These are phyloP conservation scores for Eristalis intricaria DNA, from an alignment of 2,888 invertebrate genomes.

Conservation along the genomic window DNA sequence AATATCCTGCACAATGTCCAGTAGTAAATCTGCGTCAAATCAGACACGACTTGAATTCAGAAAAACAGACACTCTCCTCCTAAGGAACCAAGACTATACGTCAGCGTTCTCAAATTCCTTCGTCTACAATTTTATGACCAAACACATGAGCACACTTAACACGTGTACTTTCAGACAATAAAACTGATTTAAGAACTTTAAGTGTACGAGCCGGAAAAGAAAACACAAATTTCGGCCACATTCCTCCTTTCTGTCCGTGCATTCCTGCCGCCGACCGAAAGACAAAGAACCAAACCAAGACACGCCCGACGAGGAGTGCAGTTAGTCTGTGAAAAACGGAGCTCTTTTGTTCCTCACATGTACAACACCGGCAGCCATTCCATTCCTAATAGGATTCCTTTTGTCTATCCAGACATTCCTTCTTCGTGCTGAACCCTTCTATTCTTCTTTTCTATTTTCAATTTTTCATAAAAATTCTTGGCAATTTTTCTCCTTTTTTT, in stretches of 20 bases:
- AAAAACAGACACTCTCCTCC: no score
- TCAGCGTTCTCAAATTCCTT: no score
- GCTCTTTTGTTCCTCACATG: constrained; percentile 49
- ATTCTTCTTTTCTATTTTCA: constrained; percentile 9
- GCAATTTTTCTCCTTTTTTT: neutral
- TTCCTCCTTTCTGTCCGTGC: neutral
- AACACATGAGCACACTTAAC: neutral
- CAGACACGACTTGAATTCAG: no score
- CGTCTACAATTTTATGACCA: no score
- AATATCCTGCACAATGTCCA: no score
- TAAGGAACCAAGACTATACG: no score
- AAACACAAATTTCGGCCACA: neutral
- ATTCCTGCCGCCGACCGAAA: neutral
- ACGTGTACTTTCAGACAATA: neutral
- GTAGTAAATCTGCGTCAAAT: no score
- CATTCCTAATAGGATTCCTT: constrained; percentile 61
- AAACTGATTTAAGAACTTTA: constrained; percentile 1
- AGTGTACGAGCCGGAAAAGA: neutral
- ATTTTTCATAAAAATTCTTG: constrained; percentile 32
- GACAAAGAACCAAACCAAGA: neutral
- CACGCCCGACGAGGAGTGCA: neutral
- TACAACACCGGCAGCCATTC: constrained; percentile 50
- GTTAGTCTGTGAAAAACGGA: neutral
- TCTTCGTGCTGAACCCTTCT: neutral
- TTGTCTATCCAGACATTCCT: constrained; percentile 59